Evolutionary conservation across 2,113 vertebrate species (phyloP), one percentile per base, ranked within the genome.

Genomic region (Apus apus): DNA sequence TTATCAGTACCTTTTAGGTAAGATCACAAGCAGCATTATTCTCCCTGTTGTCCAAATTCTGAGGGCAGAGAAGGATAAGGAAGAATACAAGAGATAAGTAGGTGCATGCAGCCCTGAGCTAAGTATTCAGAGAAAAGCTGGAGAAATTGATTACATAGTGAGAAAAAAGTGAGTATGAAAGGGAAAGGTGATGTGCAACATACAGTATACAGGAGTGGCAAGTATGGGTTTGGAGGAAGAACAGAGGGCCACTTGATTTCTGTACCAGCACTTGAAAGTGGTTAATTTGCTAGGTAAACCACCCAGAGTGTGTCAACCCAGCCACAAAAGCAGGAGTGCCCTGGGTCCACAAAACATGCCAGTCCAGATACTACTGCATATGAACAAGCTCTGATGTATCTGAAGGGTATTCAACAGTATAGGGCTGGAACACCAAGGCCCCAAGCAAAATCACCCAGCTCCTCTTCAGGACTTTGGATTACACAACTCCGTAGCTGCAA

Each of bases 261-360:
- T 53, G 27, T 15, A 60, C 21, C 19, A 45, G 8, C 2, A 4
- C 58, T 60, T 53, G n/a, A n/a, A 51, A 53, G 29, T 0, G 0
- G 16, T 26, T 51, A 22, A 15, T 45, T n/a, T 38, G 14, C 13
- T 51, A 71, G 43, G n/a, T 23, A 73, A 72, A 46, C 22, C 32
- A 65, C 0, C 1, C 9, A 34, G 15, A 38, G 36, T 15, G 6
- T 26, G 56, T 48, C 21, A 64, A 50, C 11, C 22, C 34, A 62
- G 45, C 9, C 16, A n/a, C 27, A 76, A 71, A 20, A 77, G 57
- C 64, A 65, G 65, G 58, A 92, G 29, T 32, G 38, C 27, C 38
- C 45, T 22, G 5, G 27, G 23, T 64, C 36, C 32, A 46, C 9
- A 46, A 53, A 77, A 77, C 29, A 17, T 65, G 23, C 25, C 36